Percentiles rank a stretch among this genome's conserved stretches.
Conservation (phyloP, 2,113 vertebrate genomes). For the Notarius quadriscutis region DNA sequence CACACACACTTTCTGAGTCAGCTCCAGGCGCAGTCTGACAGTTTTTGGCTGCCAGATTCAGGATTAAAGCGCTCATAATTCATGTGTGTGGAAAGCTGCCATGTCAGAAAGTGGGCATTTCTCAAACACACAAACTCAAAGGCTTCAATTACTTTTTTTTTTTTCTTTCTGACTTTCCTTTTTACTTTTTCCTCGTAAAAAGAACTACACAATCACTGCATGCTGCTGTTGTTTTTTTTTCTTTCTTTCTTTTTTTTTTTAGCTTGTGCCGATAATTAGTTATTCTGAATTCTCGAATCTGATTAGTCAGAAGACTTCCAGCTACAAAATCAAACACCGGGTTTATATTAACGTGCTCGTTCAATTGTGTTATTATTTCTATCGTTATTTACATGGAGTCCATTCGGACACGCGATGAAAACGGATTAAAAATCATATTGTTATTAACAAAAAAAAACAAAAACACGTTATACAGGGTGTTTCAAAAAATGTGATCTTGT, state of each 20-base stretch:
- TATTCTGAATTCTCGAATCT: background rate
- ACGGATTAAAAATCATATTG: no score
- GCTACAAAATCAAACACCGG: no score
- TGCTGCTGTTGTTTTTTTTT: no score
- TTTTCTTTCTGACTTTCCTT: background rate
- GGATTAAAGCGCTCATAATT: slow-evolving; percentile 44
- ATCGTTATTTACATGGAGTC: no score
- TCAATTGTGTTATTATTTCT: no score
- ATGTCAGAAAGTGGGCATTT: slow-evolving; percentile 26
- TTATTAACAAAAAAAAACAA: background rate
- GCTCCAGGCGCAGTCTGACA: slow-evolving; percentile 15
- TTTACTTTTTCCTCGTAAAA: slow-evolving; percentile 4
- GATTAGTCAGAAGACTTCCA: background rate
- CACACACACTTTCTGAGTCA: slow-evolving; percentile 13
- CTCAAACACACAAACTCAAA: background rate
- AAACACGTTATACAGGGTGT: no score
- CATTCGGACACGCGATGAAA: background rate
- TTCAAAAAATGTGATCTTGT: no score
- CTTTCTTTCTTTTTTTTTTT: no score
- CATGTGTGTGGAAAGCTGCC: slow-evolving; percentile 24
- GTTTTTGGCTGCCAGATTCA: slow-evolving; percentile 21
- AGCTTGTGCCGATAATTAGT: background rate
- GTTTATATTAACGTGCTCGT: background rate
- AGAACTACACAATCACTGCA: background rate
- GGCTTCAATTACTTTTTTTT: background rate